These are phyloP conservation scores for Arion vulgaris DNA, from an alignment of 1,140 invertebrate species.

Conservation along the genomic window DNA sequence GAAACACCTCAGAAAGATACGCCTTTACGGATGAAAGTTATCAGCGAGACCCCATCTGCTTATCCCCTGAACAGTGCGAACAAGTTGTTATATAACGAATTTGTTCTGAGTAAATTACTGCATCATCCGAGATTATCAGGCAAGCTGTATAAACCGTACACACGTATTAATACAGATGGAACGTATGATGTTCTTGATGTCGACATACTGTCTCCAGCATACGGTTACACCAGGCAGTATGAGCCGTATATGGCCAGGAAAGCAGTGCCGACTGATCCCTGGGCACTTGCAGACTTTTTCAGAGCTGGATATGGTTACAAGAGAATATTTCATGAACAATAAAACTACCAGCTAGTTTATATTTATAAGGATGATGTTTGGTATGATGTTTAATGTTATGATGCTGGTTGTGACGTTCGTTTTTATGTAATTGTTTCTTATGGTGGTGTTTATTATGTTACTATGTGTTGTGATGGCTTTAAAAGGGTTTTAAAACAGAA, in stretches of 20 bases:
- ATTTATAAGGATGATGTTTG: too few species aligned
- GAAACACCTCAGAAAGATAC: background rate
- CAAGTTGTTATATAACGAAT: background rate
- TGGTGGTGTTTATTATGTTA: too few species aligned
- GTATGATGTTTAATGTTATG: too few species aligned
- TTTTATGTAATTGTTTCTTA: too few species aligned
- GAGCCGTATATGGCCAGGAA: background rate
- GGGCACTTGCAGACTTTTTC: background rate
- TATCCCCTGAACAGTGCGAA: background rate
- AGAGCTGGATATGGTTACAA: slow-evolving; percentile 24
- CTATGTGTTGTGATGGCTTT: too few species aligned
- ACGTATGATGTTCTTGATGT: background rate
- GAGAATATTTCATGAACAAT: background rate
- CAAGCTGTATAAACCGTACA: background rate
- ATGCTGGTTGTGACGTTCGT: too few species aligned
- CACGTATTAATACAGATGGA: background rate
- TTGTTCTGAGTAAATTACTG: background rate
- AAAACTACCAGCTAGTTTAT: too few species aligned
- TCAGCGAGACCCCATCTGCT: background rate
- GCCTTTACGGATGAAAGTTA: background rate
- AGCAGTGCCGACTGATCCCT: background rate
- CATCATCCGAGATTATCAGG: background rate
- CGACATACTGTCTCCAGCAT: background rate
- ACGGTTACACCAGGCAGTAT: too few species aligned
- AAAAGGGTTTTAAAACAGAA: too few species aligned